Conservation (phyloP, 2,797 vertebrate species). For the Petrocephalus sullivani region DNA sequence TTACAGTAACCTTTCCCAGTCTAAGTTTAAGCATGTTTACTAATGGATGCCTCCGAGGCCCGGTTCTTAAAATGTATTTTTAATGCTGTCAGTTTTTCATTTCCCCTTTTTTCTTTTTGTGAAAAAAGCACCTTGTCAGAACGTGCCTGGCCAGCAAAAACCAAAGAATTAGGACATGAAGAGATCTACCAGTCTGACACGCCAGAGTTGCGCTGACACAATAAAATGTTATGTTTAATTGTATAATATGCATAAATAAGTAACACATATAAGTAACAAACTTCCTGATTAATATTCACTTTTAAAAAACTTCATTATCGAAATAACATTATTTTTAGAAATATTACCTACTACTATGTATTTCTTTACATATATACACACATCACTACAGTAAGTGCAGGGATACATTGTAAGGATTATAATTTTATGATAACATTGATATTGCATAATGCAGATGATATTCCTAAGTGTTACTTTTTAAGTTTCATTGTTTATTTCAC, state of each 20-base stretch:
- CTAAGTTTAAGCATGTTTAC: slow-evolving; percentile 62
- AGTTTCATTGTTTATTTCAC: not conserved
- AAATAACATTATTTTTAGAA: not conserved
- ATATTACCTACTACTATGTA: not conserved
- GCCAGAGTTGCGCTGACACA: not conserved
- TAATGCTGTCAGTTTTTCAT: slow-evolving; percentile 34
- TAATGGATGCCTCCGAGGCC: slow-evolving; percentile 62
- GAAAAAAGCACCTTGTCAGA: not conserved
- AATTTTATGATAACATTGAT: not conserved
- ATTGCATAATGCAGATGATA: not conserved
- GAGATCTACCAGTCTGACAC: not conserved
- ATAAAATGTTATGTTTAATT: not conserved
- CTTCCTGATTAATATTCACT: not conserved
- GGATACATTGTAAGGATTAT: not conserved
- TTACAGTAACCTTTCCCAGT: slow-evolving; percentile 59
- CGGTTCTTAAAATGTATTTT: slow-evolving; percentile 45
- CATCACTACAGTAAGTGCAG: not conserved
- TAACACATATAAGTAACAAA: not conserved
- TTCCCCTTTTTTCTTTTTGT: slow-evolving; percentile 46
- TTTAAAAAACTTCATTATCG: not conserved
- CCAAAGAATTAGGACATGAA: not conserved
- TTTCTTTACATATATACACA: not conserved
- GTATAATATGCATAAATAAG: not conserved
- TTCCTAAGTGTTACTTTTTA: not conserved
- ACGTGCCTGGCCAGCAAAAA: not conserved